These are phyloP conservation scores for Takifugu rubripes DNA, from an alignment of 2,797 vertebrate genomes.

Conservation along the genomic window DNA sequence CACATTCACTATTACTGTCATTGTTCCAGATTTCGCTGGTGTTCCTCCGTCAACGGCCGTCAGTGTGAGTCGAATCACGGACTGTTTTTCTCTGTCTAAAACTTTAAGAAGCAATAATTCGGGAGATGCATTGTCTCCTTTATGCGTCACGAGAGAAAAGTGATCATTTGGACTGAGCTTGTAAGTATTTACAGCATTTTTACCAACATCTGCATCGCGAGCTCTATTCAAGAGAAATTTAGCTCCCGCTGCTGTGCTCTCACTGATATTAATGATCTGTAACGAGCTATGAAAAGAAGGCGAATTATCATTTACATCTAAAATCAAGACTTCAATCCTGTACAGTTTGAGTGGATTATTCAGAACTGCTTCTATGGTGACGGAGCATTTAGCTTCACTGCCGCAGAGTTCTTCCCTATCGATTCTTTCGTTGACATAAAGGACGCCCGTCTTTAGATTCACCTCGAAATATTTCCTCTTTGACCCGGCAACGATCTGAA, in stretches of 20 bases:
- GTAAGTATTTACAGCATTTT: slow-evolving; percentile 56
- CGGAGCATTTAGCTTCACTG: slow-evolving; percentile 38
- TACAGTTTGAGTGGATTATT: slow-evolving; percentile 68
- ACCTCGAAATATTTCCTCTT: slow-evolving; percentile 64
- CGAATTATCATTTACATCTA: background rate
- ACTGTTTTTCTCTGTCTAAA: slow-evolving; percentile 69
- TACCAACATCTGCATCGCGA: slow-evolving; percentile 58
- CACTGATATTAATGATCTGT: slow-evolving; percentile 63
- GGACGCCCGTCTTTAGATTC: slow-evolving; percentile 37
- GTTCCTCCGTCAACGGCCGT: slow-evolving; percentile 71
- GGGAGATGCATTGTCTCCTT: slow-evolving; percentile 42
- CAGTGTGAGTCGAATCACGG: slow-evolving; percentile 52
- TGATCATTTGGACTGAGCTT: slow-evolving; percentile 58
- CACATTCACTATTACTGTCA: slow-evolving; percentile 48
- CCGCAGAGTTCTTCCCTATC: slow-evolving; percentile 59
- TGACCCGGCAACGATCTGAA: slow-evolving; percentile 72
- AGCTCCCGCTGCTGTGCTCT: slow-evolving; percentile 41
- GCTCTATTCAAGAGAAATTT: too few relatives aligned
- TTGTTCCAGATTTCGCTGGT: slow-evolving; percentile 56
- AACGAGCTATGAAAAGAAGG: slow-evolving; percentile 38
- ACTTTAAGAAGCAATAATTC: slow-evolving; percentile 75
- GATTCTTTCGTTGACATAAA: slow-evolving; percentile 34
- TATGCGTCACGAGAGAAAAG: slow-evolving; percentile 55
- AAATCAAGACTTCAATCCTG: slow-evolving; percentile 31
- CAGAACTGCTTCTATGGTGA: slow-evolving; percentile 71